Percentiles rank a stretch among this genome's conserved stretches.
These are phyloP conservation scores for Phallusia fumigata DNA, from an alignment of 23 tunicate species.

Conservation along the genomic window DNA sequence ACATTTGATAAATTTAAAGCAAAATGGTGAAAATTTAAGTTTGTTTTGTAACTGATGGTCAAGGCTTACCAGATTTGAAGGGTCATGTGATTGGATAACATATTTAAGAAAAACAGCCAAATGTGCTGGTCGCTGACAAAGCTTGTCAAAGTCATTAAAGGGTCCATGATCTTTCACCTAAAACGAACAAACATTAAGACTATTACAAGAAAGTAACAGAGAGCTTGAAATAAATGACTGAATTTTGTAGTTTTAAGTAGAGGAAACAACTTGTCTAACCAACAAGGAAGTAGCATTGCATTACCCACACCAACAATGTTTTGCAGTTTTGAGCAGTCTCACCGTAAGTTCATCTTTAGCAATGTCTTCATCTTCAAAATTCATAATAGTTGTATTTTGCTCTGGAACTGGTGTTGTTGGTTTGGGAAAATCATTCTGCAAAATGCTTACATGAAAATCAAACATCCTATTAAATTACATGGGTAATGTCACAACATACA, in stretches of 20 bases:
- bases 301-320: background rate
- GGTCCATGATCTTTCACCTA: conserved; percentile 79
- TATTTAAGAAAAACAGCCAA: conserved; percentile 78
- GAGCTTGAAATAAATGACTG: background rate
- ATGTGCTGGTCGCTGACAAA: conserved; percentile 61
- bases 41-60: too few relatives aligned
- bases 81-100: conserved; percentile 54
- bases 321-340: background rate
- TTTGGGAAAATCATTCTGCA: conserved; percentile 5
- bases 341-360: conserved; percentile 26
- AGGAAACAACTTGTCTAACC: background rate
- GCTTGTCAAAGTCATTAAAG: conserved; percentile 50
- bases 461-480: background rate
- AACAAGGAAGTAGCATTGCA: conserved; percentile 7
- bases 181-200: background rate
- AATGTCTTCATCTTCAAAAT: conserved; percentile 92
- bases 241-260: background rate
- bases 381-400: conserved; percentile 51
- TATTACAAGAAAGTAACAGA: background rate
- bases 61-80: conserved; percentile 54
- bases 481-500: background rate
- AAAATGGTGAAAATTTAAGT: background rate
- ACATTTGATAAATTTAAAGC: too few relatives aligned
- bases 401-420: conserved; percentile 25
- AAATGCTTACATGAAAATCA: background rate